Conservation (phyloP, 2,888 invertebrate species). For the Apamea epomidion region DNA sequence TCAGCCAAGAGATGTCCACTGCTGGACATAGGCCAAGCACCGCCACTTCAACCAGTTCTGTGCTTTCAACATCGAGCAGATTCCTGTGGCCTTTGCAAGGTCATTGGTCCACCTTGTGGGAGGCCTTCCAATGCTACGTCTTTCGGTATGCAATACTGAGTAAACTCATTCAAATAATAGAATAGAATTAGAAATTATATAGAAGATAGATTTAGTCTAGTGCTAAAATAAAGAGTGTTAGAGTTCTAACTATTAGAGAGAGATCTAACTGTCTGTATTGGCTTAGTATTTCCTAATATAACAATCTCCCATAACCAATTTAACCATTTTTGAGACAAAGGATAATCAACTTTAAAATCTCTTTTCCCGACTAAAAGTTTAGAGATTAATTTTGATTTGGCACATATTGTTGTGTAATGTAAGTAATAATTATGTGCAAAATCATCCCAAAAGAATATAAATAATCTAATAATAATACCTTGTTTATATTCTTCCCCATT, state of each 20-base stretch:
- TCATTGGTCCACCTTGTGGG: too few species aligned
- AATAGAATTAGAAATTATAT: neutral
- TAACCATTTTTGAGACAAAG: too few species aligned
- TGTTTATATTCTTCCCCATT: conserved; percentile 90
- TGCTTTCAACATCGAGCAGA: too few species aligned
- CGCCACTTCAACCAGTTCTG: too few species aligned
- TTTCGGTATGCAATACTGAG: too few species aligned
- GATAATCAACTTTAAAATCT: neutral
- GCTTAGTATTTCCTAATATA: too few species aligned
- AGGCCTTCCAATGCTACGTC: too few species aligned
- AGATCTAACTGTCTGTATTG: neutral
- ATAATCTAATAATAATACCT: conserved; percentile 75
- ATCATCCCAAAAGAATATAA: neutral
- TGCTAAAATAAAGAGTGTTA: neutral
- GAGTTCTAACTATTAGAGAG: neutral
- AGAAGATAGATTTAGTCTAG: neutral
- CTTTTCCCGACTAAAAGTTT: neutral
- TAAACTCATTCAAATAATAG: neutral
- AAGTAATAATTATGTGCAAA: neutral
- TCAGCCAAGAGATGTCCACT: too few species aligned
- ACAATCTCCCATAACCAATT: too few species aligned
- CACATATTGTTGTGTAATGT: neutral
- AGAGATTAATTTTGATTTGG: neutral
- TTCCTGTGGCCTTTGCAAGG: too few species aligned
- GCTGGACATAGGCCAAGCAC: too few species aligned